Conservation (phyloP, 92 coral and sea anemone species). For the Galaxea fascicularis region DNA sequence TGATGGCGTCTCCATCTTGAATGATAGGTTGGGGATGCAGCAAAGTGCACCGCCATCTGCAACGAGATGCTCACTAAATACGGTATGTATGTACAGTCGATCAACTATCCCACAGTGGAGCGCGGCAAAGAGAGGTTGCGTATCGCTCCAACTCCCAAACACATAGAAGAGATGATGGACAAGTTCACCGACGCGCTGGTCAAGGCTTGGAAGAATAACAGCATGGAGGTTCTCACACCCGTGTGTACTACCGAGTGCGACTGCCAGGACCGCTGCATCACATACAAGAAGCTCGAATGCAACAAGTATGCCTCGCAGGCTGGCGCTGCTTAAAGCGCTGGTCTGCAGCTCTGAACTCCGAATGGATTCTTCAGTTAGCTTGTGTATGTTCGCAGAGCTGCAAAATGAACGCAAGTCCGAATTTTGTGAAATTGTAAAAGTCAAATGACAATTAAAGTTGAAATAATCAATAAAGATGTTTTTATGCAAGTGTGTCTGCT, state of each 20-base stretch:
- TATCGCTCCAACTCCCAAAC: slow-evolving; percentile 96
- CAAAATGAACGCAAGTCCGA: background rate
- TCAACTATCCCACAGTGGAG: slow-evolving; percentile 98
- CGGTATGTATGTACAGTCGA: slow-evolving; percentile 96
- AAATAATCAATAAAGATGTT: background rate
- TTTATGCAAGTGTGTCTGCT: slow-evolving; percentile 1
- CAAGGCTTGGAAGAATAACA: slow-evolving; percentile 82
- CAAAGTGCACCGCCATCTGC: slow-evolving; percentile 91
- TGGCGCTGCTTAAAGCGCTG: slow-evolving; percentile 17
- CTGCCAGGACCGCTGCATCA: slow-evolving; percentile 92
- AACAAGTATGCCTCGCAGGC: slow-evolving; percentile 77
- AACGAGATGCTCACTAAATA: slow-evolving; percentile 88
- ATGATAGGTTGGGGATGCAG: slow-evolving; percentile 93
- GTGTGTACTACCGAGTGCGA: slow-evolving; percentile 86
- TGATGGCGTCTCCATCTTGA: background rate
- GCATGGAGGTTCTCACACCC: slow-evolving; percentile 81
- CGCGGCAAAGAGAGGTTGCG: slow-evolving; percentile 96
- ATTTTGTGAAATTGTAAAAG: slow-evolving; percentile 10
- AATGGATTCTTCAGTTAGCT: background rate
- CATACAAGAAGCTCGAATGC: slow-evolving; percentile 68
- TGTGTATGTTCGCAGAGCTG: background rate
- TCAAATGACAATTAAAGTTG: background rate
- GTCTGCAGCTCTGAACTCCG: slow-evolving; percentile 8
- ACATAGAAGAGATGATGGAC: slow-evolving; percentile 95
- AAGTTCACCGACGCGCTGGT: slow-evolving; percentile 75